phyloP scores from a whole-genome alignment of 2,888 invertebrate species.

The Drosophila paucipuncta region DNA sequence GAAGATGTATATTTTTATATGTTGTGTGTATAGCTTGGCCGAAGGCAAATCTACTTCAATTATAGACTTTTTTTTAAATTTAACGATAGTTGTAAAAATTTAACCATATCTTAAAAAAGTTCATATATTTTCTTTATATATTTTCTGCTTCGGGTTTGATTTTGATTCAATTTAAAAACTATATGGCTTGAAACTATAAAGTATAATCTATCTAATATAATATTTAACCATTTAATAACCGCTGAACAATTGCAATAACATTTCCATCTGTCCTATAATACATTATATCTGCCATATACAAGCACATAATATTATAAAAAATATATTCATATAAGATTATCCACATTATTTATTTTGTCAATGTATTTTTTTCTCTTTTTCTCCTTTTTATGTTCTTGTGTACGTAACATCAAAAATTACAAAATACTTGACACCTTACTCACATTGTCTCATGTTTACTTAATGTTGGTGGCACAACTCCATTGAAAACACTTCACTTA shows the following conservation, averaged over 20 bases:
- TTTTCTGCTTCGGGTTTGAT: background rate
- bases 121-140: background rate
- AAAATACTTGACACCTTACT: constrained; percentile 33
- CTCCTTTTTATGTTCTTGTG: constrained; percentile 79
- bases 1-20: background rate
- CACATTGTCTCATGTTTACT: constrained; percentile 65
- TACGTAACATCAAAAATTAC: constrained; percentile 67
- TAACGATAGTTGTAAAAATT: background rate
- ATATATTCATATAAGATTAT: constrained; percentile 28
- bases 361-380: constrained; percentile 82
- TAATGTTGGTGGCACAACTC: constrained; percentile 83
- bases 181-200: background rate
- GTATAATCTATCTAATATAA: background rate
- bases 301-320: constrained; percentile 26
- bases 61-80: background rate
- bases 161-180: background rate
- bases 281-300: constrained; percentile 4
- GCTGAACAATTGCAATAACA: constrained; percentile 3
- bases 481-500: constrained; percentile 47
- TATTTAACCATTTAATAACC: constrained; percentile 1
- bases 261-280: background rate
- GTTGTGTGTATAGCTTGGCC: background rate
- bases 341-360: constrained; percentile 82
- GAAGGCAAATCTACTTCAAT: background rate
- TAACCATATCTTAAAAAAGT: background rate